Conservation (phyloP, 2,888 invertebrate species). For the Macrosiphum euphorbiae region DNA sequence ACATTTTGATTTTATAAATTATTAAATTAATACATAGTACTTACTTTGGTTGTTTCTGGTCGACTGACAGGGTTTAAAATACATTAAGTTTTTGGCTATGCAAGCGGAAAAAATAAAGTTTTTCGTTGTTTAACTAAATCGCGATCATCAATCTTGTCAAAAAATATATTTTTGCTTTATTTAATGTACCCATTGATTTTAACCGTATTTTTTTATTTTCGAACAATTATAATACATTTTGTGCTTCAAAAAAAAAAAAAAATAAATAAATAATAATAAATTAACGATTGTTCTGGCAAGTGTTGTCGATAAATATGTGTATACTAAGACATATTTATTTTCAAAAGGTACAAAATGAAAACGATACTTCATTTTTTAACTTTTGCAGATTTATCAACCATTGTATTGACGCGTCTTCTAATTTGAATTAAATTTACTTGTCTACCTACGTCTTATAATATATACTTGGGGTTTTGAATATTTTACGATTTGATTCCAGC, state of each 20-base stretch:
- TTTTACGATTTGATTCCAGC: not conserved
- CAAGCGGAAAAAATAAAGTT: not conserved
- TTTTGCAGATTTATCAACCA: conserved; percentile 1
- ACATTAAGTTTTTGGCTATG: not conserved
- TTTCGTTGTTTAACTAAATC: conserved; percentile 33
- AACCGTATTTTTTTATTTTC: not conserved
- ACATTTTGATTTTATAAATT: not conserved
- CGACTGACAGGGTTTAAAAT: not conserved
- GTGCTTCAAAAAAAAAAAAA: not conserved
- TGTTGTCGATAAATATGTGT: not conserved
- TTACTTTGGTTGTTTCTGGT: conserved; percentile 10
- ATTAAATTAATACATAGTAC: not conserved
- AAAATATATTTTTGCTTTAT: not conserved
- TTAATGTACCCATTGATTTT: conserved; percentile 15
- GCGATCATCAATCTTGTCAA: conserved; percentile 26
- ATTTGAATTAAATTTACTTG: not conserved
- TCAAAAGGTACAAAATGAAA: not conserved
- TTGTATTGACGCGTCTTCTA: not conserved
- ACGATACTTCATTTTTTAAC: not conserved
- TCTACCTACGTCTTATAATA: not conserved
- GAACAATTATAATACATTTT: conserved; percentile 9
- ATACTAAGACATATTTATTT: not conserved
- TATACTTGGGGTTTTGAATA: not conserved
- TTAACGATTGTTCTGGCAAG: not conserved
- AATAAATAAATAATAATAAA: not conserved